Evolutionary conservation across 2,797 vertebrate genomes (phyloP), one percentile per base, ranked within the genome.

Genomic region (Anguilla megastoma): DNA sequence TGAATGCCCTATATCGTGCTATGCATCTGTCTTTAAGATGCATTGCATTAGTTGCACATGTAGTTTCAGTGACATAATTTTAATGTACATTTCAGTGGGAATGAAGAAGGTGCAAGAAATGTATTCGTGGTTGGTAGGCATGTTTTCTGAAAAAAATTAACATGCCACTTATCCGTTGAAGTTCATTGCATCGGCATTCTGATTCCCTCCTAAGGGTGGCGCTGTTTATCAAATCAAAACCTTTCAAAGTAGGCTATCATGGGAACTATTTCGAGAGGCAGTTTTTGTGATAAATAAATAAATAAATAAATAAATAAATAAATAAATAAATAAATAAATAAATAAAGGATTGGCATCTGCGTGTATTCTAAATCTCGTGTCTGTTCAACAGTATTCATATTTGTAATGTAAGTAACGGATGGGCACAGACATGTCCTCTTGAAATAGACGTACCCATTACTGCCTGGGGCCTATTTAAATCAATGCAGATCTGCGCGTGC

Each of bases 141-240:
- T 69, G 27, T 36, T 2, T 86, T 66, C 36, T 69, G 71, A 33
- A 0, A 84, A 85, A 89, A 93, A 76, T 33, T 7, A 89, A 90
- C 88, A 86, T 89, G 87, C 91, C 14, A 50, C 4, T 33, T 45
- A 69, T n/a, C n/a, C 21, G n/a, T 69, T 69, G 21, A 69, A 69
- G 24, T n/a, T 82, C 79, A 48, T 50, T 48, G 16, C 2, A 24
- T 48, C 8, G 21, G 2, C 10, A n/a, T 50, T 76, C 71, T 76
- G 10, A 45, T 50, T 50, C 33, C 90, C 88, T 90, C 91, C 96
- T 92, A 91, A 91, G 94, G 96, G 96, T 92, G 96, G 96, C 96
- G 96, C 96, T 96, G 95, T 96, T 95, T 88, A 93, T 92, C 94
- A 95, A 94, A 74, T 24, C 3, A 50, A n/a, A 52, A 50, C 5